These are phyloP conservation scores for Hybognathus amarus DNA, from an alignment of 2,797 vertebrate genomes.

Conservation along the genomic window DNA sequence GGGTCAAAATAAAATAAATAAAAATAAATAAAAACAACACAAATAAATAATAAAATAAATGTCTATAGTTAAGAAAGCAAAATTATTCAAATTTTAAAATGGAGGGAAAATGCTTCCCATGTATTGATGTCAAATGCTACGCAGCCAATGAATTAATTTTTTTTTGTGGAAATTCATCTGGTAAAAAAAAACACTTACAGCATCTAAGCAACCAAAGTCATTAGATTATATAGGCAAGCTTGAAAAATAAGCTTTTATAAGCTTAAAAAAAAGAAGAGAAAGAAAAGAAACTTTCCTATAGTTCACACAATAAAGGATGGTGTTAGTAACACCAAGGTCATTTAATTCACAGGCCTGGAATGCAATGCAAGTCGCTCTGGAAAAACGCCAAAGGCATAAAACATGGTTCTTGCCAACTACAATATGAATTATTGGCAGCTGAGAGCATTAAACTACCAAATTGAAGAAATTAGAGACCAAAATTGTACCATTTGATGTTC, in stretches of 20 bases:
- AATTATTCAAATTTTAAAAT: not conserved
- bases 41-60: not conserved
- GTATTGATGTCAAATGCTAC: not conserved
- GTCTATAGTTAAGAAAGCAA: not conserved
- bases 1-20: not conserved
- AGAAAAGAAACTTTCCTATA: not conserved
- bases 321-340: not conserved
- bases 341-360: not conserved
- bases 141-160: not conserved
- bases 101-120: not conserved
- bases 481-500: not conserved
- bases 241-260: too few species aligned
- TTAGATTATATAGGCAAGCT: not conserved
- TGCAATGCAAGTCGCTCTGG: not conserved
- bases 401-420: not conserved
- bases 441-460: not conserved
- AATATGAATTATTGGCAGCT: too few species aligned
- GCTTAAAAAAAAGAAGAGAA: fast-evolving
- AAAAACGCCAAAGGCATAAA: not conserved
- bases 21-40: not conserved
- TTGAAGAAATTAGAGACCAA: not conserved
- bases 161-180: not conserved
- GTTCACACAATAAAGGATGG: not conserved
- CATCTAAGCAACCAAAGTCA: not conserved
- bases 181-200: not conserved